Conservation (phyloP, 2,113 vertebrate genomes). For the Sinocyclocheilus maitianheensis region DNA sequence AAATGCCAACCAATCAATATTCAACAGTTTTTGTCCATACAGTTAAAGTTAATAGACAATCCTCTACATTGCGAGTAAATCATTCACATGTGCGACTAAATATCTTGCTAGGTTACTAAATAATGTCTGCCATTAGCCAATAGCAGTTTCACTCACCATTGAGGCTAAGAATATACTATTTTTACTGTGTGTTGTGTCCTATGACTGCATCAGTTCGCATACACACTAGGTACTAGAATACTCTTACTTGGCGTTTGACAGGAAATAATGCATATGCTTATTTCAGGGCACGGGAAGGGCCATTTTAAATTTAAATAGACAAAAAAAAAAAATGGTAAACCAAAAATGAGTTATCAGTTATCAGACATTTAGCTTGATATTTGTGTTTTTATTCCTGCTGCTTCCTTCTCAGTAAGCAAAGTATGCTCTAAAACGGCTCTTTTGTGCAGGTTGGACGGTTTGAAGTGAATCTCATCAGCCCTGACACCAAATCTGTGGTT, state of each 20-base stretch:
- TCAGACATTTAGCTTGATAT: not conserved
- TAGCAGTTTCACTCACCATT: not conserved
- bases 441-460: slow-evolving; percentile 92
- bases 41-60: not conserved
- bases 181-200: too few relatives aligned
- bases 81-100: not conserved
- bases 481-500: slow-evolving; percentile 93
- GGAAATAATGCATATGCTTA: too few relatives aligned
- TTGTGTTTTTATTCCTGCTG: not conserved
- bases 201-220: too few relatives aligned
- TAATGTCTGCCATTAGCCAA: not conserved
- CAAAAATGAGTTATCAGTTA: not conserved
- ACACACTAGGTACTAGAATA: too few relatives aligned
- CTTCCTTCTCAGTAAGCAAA: not conserved
- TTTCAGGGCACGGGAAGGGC: too few relatives aligned
- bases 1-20: too few relatives aligned
- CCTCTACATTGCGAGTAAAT: not conserved
- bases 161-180: too few relatives aligned
- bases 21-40: too few relatives aligned
- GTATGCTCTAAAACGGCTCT: not conserved
- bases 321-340: too few relatives aligned
- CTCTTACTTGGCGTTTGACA: too few relatives aligned
- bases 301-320: too few relatives aligned
- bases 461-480: slow-evolving; percentile 98
- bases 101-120: not conserved